Conservation (phyloP, 1,140 invertebrate genomes). For the Lepidurus apus region DNA sequence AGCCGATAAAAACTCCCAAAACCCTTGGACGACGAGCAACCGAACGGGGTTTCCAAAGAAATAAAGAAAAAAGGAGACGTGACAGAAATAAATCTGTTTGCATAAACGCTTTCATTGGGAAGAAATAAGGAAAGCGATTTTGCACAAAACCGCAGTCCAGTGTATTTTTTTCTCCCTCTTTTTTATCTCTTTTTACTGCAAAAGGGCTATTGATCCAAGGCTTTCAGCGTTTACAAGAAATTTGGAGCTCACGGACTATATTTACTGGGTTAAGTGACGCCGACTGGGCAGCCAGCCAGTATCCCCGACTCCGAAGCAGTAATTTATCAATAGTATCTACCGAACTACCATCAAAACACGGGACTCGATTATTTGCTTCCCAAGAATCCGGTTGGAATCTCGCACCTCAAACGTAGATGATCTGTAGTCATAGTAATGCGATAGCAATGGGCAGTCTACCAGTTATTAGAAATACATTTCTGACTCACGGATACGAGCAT, state of each 20-base stretch:
- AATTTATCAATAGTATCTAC: slow-evolving; percentile 11
- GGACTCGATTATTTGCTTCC: not conserved
- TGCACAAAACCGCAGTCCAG: not conserved
- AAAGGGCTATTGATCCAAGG: not conserved
- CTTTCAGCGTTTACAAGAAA: slow-evolving; percentile 3
- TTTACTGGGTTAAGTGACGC: slow-evolving; percentile 18
- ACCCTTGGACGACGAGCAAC: not conserved
- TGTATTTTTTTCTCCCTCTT: not conserved
- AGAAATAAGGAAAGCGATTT: not conserved
- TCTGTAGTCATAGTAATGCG: too few species aligned
- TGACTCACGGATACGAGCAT: too few species aligned
- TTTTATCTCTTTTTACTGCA: not conserved
- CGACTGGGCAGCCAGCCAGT: slow-evolving; percentile 8
- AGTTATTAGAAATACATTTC: too few species aligned
- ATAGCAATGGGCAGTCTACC: too few species aligned
- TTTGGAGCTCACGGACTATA: not conserved
- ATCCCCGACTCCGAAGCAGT: not conserved
- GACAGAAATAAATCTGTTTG: slow-evolving; percentile 9
- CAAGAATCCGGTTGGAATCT: too few species aligned
- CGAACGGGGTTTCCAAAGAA: not conserved
- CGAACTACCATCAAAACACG: not conserved
- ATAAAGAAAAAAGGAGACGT: not conserved
- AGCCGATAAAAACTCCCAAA: not conserved
- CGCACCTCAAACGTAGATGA: too few species aligned
- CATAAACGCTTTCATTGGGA: not conserved